Evolutionary conservation across 30 jellyfish, hydroid and myxozoan genomes (phyloP), one percentile per base, ranked within the genome.

Genomic region (Pelagia noctiluca): DNA sequence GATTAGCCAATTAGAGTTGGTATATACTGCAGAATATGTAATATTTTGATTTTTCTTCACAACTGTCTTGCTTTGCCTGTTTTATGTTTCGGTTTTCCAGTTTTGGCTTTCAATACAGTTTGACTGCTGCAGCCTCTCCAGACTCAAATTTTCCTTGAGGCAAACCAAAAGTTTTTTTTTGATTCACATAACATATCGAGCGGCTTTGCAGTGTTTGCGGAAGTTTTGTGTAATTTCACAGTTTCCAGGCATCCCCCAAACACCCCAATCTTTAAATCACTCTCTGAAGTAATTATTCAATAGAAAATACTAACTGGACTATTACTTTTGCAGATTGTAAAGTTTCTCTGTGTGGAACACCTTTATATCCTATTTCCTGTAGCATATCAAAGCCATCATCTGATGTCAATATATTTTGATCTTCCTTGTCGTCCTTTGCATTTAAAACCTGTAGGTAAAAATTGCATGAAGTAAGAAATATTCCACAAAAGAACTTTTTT

Each of bases 61-160:
- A 16, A 42, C 57, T 42, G 57, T 42, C 16, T 42, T 42, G 57
- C 57, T 42, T 42, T 42, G 8, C 8, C 16, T 8, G 8, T 42
- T 42, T 42, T 8, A 16, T 42, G 8, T 42, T 42, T 16, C 16
- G 57, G 16, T 42, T 42, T 42, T 42, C 16, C 57, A 5, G 57
- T 42, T 42, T 42, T 42, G 57, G 57, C 16, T 42, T 42, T 42
- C 57, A 42, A 42, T 42, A 42, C 16, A 42, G 57, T 42, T 42
- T 42, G 57, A 42, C 57, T 42, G 57, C 57, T 42, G 57, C 57
- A 42, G 57, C 57, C 57, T 42, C 57, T 42, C 57, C 57, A 42
- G 57, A 42, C 57, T 42, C 57, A 42, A 42, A 42, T 42, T 42
- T 42, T 16, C 57, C 8, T 42, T 8, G 57, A 42, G 57, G 57